phyloP scores from a whole-genome alignment of 2,797 vertebrate genomes.

The Thaleichthys pacificus region DNA sequence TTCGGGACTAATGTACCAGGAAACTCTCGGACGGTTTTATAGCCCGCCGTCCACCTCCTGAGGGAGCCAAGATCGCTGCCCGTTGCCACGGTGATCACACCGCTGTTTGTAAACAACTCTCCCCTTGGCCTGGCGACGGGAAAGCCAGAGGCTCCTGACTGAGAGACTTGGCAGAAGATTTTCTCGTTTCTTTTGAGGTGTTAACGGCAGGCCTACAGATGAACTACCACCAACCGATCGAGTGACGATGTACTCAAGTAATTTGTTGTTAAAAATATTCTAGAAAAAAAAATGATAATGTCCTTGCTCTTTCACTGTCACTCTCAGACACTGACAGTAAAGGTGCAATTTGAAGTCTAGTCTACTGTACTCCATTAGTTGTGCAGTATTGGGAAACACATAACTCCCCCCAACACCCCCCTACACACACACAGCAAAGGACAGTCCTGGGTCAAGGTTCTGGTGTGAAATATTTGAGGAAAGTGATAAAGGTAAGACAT shows the following conservation, averaged over 20 bases:
- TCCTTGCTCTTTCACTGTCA: slow-evolving; percentile 1
- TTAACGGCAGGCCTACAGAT: not conserved
- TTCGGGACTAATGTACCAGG: slow-evolving; percentile 73
- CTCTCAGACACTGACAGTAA: not conserved
- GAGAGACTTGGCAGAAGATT: slow-evolving; percentile 6
- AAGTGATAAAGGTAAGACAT: slow-evolving; percentile 2
- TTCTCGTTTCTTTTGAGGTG: slow-evolving; percentile 15
- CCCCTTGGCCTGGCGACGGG: slow-evolving; percentile 8
- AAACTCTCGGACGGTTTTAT: slow-evolving; percentile 70
- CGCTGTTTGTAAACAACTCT: slow-evolving; percentile 69
- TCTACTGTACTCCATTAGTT: too few relatives aligned
- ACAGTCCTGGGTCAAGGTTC: not conserved
- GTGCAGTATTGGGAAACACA: not conserved
- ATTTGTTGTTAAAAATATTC: too few relatives aligned
- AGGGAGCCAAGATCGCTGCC: slow-evolving; percentile 63
- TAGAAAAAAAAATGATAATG: too few relatives aligned
- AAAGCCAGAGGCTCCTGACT: not conserved
- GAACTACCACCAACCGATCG: not conserved
- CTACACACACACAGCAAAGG: not conserved
- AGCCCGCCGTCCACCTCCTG: slow-evolving; percentile 69
- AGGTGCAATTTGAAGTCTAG: too few relatives aligned
- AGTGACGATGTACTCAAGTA: not conserved
- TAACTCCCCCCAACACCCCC: not conserved
- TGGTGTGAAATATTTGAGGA: slow-evolving; percentile 20
- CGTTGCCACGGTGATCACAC: slow-evolving; percentile 75